Percentiles rank a stretch among this genome's conserved stretches.
These are phyloP conservation scores for Thymelicus sylvestris DNA, from an alignment of 2,888 invertebrate genomes.

Conservation along the genomic window DNA sequence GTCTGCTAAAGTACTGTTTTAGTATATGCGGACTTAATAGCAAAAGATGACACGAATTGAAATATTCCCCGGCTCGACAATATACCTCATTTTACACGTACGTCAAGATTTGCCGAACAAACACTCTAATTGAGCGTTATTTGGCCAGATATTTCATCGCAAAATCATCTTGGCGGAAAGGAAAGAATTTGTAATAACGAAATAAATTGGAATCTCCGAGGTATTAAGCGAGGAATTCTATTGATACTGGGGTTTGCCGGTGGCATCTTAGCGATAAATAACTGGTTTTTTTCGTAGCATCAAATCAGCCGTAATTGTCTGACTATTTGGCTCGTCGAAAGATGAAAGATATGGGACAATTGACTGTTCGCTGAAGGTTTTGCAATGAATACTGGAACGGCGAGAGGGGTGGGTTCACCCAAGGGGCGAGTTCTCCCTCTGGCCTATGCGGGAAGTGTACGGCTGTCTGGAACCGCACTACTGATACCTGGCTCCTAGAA, in stretches of 20 bases:
- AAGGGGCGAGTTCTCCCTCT: too few species aligned
- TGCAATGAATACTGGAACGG: too few species aligned
- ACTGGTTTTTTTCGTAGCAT: neutral
- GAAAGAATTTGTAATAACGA: constrained; percentile 33
- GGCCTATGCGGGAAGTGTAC: too few species aligned
- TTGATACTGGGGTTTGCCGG: constrained; percentile 2
- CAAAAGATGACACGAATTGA: too few species aligned
- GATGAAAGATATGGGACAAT: too few species aligned
- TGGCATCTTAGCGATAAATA: neutral
- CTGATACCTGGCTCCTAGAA: too few species aligned
- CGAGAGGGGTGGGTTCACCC: too few species aligned
- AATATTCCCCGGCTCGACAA: neutral
- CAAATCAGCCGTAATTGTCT: neutral
- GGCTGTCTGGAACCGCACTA: too few species aligned
- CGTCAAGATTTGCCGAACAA: constrained; percentile 13
- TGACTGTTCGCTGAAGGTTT: too few species aligned
- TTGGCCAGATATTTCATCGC: constrained; percentile 28
- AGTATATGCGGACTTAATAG: too few species aligned
- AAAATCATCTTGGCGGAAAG: constrained; percentile 26
- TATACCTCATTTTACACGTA: constrained; percentile 8
- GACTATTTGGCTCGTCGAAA: too few species aligned
- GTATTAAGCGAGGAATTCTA: constrained; percentile 22
- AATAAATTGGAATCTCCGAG: constrained; percentile 28
- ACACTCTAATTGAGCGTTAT: constrained; percentile 29
- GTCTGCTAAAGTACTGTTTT: too few species aligned